These are phyloP conservation scores for Reticulitermes lucifugus DNA, from an alignment of 2,888 invertebrate species.

Conservation along the genomic window DNA sequence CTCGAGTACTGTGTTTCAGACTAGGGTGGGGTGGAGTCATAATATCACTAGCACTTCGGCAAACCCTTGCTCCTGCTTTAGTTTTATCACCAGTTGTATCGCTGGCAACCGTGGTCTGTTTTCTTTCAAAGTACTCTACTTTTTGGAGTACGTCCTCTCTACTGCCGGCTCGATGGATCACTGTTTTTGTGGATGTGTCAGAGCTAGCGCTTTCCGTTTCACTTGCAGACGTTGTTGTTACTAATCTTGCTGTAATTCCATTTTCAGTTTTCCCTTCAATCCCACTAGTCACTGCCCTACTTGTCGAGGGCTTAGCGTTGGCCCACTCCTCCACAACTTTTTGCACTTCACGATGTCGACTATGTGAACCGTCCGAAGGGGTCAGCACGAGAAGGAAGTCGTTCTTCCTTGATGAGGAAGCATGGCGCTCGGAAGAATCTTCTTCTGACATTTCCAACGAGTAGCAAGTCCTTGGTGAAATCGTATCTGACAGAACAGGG, in stretches of 20 bases:
- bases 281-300: slow-evolving; percentile 58
- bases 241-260: slow-evolving; percentile 47
- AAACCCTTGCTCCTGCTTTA: slow-evolving; percentile 13
- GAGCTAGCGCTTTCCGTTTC: slow-evolving; percentile 81
- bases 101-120: neutral
- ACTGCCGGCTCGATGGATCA: slow-evolving; percentile 71
- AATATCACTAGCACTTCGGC: slow-evolving; percentile 49
- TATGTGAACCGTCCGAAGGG: slow-evolving; percentile 54
- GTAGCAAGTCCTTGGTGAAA: slow-evolving; percentile 65
- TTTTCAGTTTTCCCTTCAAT: slow-evolving; percentile 51
- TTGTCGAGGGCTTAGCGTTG: slow-evolving; percentile 58
- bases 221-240: slow-evolving; percentile 68
- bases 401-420: slow-evolving; percentile 56
- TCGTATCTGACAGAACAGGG: slow-evolving; percentile 58
- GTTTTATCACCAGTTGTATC: neutral
- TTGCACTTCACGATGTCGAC: slow-evolving; percentile 58
- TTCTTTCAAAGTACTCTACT: slow-evolving; percentile 80
- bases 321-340: slow-evolving; percentile 65
- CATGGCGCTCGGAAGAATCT: slow-evolving; percentile 49
- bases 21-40: slow-evolving; percentile 16
- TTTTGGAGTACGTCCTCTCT: slow-evolving; percentile 76
- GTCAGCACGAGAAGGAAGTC: slow-evolving; percentile 65
- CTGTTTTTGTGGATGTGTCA: slow-evolving; percentile 77
- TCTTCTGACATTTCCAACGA: slow-evolving; percentile 64
- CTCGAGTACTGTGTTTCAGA: slow-evolving; percentile 39